A percentile compares a stretch with the other conserved stretches of the same genome.
Evolutionary conservation across 2,113 vertebrate genomes (phyloP).

Genomic region (Gallinago jamesoni): DNA sequence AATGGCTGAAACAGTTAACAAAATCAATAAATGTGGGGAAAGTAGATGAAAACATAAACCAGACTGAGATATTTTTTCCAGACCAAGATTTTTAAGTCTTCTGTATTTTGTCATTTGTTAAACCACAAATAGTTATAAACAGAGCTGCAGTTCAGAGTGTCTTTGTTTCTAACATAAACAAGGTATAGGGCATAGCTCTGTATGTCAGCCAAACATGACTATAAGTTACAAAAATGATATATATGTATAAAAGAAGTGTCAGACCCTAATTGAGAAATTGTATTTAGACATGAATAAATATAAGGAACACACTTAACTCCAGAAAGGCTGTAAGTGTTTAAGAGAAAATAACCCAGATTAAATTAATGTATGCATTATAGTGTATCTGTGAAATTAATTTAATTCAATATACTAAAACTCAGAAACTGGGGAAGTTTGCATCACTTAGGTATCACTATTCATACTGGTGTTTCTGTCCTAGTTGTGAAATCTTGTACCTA

Average conservation of each 20-base stretch:
- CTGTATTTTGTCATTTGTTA: constrained; percentile 80
- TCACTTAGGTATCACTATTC: neutral
- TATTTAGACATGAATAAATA: constrained; percentile 48
- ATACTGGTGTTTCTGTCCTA: neutral
- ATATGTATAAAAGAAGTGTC: constrained; percentile 71
- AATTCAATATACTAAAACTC: neutral
- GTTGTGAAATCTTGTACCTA: neutral
- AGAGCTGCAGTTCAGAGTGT: constrained; percentile 62
- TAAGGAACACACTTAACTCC: constrained; percentile 32
- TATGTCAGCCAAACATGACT: constrained; percentile 57
- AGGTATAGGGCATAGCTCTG: constrained; percentile 62
- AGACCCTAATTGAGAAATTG: constrained; percentile 63
- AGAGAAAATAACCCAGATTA: constrained; percentile 16
- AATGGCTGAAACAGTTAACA: constrained; percentile 66
- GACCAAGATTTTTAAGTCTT: constrained; percentile 75
- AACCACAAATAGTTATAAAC: constrained; percentile 71
- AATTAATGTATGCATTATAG: neutral
- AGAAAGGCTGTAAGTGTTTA: constrained; percentile 10
- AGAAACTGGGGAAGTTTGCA: neutral
- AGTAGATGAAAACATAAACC: constrained; percentile 73
- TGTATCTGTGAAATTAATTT: constrained; percentile 26
- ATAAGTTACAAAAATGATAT: constrained; percentile 66
- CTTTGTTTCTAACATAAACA: constrained; percentile 77
- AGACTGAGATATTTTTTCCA: constrained; percentile 73
- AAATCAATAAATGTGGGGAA: constrained; percentile 65